phyloP scores from a whole-genome alignment of 2,797 vertebrate genomes.

The Atherinosoma microstoma region DNA sequence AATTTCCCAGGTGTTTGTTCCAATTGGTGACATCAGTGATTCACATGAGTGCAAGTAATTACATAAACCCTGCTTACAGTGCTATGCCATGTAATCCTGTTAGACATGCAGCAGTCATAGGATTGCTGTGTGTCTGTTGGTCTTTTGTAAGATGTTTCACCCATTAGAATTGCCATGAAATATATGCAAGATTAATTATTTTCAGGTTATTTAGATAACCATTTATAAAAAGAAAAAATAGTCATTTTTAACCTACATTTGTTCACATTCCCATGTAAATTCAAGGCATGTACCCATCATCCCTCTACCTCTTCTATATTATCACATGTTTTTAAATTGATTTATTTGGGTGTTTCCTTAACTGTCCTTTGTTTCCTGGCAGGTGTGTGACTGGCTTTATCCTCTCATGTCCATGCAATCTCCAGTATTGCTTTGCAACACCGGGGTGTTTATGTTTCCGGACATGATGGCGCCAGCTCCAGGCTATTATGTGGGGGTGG shows the following conservation, averaged over 20 bases:
- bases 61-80: conserved; percentile 36
- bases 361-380: conserved; percentile 24
- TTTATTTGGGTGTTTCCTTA: background rate
- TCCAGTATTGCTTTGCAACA: conserved; percentile 92
- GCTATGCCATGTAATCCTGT: conserved; percentile 60
- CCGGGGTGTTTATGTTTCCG: conserved; percentile 97
- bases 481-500: conserved; percentile 93
- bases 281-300: background rate
- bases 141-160: conserved; percentile 27
- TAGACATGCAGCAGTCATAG: conserved; percentile 58
- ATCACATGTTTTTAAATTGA: background rate
- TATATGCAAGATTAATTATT: background rate
- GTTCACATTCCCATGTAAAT: background rate
- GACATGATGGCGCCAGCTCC: conserved; percentile 91
- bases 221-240: no score
- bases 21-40: conserved; percentile 49
- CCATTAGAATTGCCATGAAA: conserved; percentile 3
- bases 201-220: background rate
- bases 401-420: conserved; percentile 92
- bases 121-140: conserved; percentile 36
- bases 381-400: conserved; percentile 98
- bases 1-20: conserved; percentile 59
- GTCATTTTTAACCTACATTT: no score
- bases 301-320: no score
- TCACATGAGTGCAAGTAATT: conserved; percentile 58